Base-by-base conservation (phyloP, 2,888 invertebrate genomes). In the Amphipoea oculea region DNA sequence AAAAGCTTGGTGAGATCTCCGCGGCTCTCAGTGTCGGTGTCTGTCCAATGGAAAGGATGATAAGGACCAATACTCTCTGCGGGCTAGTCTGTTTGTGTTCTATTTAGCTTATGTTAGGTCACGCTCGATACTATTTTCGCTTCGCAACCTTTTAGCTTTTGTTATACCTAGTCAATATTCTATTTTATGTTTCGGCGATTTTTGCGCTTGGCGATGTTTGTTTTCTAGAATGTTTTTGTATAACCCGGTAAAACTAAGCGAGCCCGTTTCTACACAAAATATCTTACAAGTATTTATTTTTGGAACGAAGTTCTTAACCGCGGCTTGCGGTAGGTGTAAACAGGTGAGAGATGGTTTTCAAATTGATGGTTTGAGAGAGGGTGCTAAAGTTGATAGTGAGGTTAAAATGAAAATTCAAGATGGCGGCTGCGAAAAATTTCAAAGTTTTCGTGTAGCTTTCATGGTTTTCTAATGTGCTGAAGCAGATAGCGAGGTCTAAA, bases 1-100 rank as follows among this genome's bases (percentile, higher is more conserved):
- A 87, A 87, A 87, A 88, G 77, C 87, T 82, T 74, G 84, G 89
- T 82, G 80, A 86, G 83, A 86, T 86, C 72, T 80, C 81, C 72
- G 6, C 68, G 81, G 87, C 80, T 86, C 36, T 54, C 70, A 79
- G 74, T 77, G 84, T 80, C 78, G 76, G 81, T 76, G 81, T 77
- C 84, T 79, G 87, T 86, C 87, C 89, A 88, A 82, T 84, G 75
- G 84, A 79, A 82, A 80, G 89, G 80, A 87, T 78, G 87, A 88
- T 87, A 87, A 87, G 87, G 76, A 82, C 88, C 84, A 89, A 88
- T 88, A 89, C 88, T 82, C 85, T 86, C 83, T 81, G 86, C 76
- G 78, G 86, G 69, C 86, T 80, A 76, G 81, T 80, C 78, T 84
- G 84, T 79, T 81, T 81, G 87, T 84, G 73, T 87, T 87, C 76